Percentiles rank a stretch among this genome's conserved stretches.
Conservation (phyloP, 1,140 invertebrate genomes). For the Holcopasites calliopsidis region DNA sequence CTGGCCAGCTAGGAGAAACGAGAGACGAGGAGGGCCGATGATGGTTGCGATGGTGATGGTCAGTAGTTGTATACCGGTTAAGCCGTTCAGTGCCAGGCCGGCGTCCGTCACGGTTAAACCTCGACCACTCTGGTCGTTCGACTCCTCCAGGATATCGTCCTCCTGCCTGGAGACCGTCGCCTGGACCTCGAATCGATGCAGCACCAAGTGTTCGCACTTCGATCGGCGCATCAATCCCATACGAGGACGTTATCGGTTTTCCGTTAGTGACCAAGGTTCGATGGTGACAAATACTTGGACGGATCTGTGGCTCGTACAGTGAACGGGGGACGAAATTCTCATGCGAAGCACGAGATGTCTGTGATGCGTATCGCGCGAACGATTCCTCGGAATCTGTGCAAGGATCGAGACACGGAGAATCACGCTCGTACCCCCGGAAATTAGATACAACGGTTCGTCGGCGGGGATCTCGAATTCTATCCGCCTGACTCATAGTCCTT, state of each 20-base stretch:
- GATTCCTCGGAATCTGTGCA: neutral
- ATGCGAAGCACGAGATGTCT: no score
- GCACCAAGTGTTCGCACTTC: neutral
- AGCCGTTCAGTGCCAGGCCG: constrained; percentile 72
- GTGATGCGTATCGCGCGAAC: neutral
- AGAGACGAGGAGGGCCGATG: constrained; percentile 57
- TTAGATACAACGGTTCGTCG: constrained; percentile 22
- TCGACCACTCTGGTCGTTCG: constrained; percentile 46
- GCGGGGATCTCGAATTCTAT: constrained; percentile 15
- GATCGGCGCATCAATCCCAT: no score
- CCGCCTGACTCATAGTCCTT: constrained; percentile 5
- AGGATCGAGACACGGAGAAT: neutral
- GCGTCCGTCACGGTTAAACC: constrained; percentile 70
- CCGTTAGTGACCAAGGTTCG: no score
- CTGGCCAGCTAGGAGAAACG: constrained; percentile 35
- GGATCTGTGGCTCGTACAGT: no score
- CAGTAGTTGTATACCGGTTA: constrained; percentile 67
- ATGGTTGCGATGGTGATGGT: constrained; percentile 63
- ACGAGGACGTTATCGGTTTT: no score
- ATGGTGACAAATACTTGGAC: no score
- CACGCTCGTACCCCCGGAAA: constrained; percentile 9
- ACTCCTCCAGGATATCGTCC: constrained; percentile 13
- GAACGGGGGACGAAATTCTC: no score
- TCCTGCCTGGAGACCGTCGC: neutral
- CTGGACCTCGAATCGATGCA: neutral